Percentiles rank a stretch among this genome's conserved stretches.
phyloP scores from a whole-genome alignment of 1,140 invertebrate species.

The Polypedilum vanderplanki region DNA sequence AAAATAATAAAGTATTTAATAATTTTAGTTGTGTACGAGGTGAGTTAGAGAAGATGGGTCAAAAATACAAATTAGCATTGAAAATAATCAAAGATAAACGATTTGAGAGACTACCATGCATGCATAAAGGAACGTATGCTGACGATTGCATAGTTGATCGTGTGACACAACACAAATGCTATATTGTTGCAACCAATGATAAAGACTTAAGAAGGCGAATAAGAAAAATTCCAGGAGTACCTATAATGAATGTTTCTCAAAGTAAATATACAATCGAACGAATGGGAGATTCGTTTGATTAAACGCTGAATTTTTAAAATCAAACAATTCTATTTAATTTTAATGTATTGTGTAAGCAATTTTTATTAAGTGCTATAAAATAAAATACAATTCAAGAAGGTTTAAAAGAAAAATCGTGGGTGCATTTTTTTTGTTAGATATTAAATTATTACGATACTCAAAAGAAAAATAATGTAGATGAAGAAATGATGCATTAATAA shows the following conservation, averaged over 20 bases:
- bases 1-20: not conserved
- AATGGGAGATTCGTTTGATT: slow-evolving; percentile 97
- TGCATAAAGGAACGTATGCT: slow-evolving; percentile 98
- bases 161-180: slow-evolving; percentile 97
- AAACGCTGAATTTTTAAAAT: not conserved
- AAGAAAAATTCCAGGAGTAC: slow-evolving; percentile 96
- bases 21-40: slow-evolving; percentile 74
- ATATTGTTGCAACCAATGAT: slow-evolving; percentile 98
- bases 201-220: slow-evolving; percentile 94
- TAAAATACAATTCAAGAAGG: no score
- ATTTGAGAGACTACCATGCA: slow-evolving; percentile 86
- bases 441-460: no score
- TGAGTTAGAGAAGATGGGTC: slow-evolving; percentile 96
- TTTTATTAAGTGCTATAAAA: slow-evolving; percentile 1
- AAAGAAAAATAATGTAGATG: no score
- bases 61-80: slow-evolving; percentile 91
- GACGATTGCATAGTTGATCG: slow-evolving; percentile 97
- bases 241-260: slow-evolving; percentile 94
- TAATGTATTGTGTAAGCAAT: not conserved
- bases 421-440: no score
- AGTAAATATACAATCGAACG: slow-evolving; percentile 94
- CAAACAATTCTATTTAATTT: not conserved
- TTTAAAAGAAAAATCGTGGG: no score
- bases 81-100: slow-evolving; percentile 93
- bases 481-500: no score